A percentile compares a stretch with the other conserved stretches of the same genome.
Conservation (phyloP, 2,797 vertebrate genomes). For the Neosalanx taihuensis region DNA sequence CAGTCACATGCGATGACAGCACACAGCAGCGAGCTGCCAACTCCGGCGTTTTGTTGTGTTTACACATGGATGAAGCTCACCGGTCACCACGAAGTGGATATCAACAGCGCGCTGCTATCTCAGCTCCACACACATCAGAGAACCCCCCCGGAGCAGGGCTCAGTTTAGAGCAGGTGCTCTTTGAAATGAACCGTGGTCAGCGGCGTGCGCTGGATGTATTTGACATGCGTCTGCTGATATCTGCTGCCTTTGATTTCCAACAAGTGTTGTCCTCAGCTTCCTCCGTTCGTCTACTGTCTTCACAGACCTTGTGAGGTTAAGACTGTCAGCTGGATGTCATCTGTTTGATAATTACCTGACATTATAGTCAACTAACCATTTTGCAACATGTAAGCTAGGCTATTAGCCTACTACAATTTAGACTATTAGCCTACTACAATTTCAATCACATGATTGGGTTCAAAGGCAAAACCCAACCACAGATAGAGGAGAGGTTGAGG, state of each 20-base stretch:
- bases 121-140: conserved; percentile 67
- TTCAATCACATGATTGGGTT: no score
- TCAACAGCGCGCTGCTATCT: conserved; percentile 61
- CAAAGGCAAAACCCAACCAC: no score
- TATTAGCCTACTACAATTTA: no score
- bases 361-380: not conserved
- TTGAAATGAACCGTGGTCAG: conserved; percentile 69
- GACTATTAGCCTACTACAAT: no score
- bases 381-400: not conserved
- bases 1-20: conserved; percentile 54
- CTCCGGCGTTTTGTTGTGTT: not conserved
- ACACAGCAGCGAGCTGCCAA: conserved; percentile 61
- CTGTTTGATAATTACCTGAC: not conserved
- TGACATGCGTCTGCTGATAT: conserved; percentile 27
- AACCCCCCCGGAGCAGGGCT: conserved; percentile 55
- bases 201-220: not conserved
- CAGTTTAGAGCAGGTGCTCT: conserved; percentile 70
- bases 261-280: not conserved
- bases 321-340: not conserved
- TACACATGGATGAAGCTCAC: conserved; percentile 47
- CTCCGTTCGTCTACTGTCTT: not conserved
- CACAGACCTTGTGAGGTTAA: not conserved
- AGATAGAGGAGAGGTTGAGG: no score
- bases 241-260: conserved; percentile 21
- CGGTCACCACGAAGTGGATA: conserved; percentile 52